Percentiles rank a stretch among this genome's conserved stretches.
phyloP scores from a whole-genome alignment of 2,888 invertebrate genomes.

The Nemotelus nigrinus region DNA sequence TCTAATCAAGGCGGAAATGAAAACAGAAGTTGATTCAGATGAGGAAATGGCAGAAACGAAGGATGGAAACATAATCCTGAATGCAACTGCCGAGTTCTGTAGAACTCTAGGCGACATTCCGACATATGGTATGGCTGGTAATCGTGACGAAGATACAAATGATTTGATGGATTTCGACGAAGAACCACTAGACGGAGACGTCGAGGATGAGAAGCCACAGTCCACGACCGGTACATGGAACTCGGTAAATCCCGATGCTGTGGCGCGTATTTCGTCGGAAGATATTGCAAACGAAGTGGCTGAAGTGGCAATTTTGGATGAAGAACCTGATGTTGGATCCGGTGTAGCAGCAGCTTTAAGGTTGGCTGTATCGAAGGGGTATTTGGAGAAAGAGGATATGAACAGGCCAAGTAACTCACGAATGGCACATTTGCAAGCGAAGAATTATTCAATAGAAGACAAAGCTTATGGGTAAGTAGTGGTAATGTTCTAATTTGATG shows the following conservation, averaged over 20 bases:
- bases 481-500: not conserved
- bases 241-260: conserved; percentile 74
- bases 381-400: conserved; percentile 83
- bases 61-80: conserved; percentile 78
- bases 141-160: conserved; percentile 82
- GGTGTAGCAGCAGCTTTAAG: conserved; percentile 92
- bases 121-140: conserved; percentile 91
- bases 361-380: conserved; percentile 93
- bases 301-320: conserved; percentile 73
- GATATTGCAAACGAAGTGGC: conserved; percentile 64
- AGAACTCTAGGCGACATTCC: conserved; percentile 95
- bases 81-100: conserved; percentile 97
- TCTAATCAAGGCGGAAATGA: conserved; percentile 67
- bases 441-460: conserved; percentile 83
- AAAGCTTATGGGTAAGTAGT: conserved; percentile 73
- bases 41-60: conserved; percentile 57
- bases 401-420: conserved; percentile 78
- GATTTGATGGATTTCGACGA: conserved; percentile 68
- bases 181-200: conserved; percentile 62
- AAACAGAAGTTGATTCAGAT: conserved; percentile 70
- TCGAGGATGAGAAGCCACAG: conserved; percentile 65
- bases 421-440: conserved; percentile 79
- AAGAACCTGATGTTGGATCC: conserved; percentile 91
- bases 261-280: conserved; percentile 64
- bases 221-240: conserved; percentile 82